A percentile compares a stretch with the other conserved stretches of the same genome.
These are phyloP conservation scores for Subacronicta megacephala DNA, from an alignment of 2,888 invertebrate species.

Conservation along the genomic window DNA sequence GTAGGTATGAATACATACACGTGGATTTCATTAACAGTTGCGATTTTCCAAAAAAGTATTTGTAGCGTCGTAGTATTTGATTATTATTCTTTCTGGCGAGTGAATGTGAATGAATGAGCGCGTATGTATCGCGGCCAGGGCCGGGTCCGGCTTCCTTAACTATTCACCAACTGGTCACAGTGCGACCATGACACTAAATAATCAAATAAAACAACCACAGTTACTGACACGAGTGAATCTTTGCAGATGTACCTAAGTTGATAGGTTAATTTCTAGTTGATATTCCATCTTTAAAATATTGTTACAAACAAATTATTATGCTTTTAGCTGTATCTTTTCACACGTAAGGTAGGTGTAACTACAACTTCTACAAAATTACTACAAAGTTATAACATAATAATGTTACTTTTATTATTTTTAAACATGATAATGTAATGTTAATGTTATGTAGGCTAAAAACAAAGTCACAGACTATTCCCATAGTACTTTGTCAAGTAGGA, in stretches of 20 bases:
- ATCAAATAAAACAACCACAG: constrained; percentile 28
- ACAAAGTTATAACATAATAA: no score
- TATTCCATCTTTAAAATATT: constrained; percentile 31
- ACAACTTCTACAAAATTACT: no score
- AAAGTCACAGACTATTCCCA: no score
- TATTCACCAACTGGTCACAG: constrained; percentile 38
- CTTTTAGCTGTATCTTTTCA: background rate
- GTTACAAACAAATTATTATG: constrained; percentile 6
- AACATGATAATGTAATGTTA: no score
- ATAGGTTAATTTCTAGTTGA: constrained; percentile 2
- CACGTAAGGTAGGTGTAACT: no score
- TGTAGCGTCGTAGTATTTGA: constrained; percentile 12
- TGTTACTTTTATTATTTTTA: no score
- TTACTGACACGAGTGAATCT: constrained; percentile 42
- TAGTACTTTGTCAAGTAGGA: no score
- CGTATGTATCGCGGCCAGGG: constrained; percentile 64
- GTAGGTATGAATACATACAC: no score
- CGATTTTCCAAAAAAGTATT: background rate
- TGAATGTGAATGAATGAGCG: constrained; percentile 60
- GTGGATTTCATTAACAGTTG: background rate
- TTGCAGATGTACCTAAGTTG: constrained; percentile 18
- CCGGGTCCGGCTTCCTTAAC: constrained; percentile 50
- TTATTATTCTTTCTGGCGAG: constrained; percentile 48
- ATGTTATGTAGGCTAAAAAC: no score
- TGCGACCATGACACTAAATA: constrained; percentile 53